Conservation (phyloP, 1,140 invertebrate genomes). For the Acyrthosiphon pisum region DNA sequence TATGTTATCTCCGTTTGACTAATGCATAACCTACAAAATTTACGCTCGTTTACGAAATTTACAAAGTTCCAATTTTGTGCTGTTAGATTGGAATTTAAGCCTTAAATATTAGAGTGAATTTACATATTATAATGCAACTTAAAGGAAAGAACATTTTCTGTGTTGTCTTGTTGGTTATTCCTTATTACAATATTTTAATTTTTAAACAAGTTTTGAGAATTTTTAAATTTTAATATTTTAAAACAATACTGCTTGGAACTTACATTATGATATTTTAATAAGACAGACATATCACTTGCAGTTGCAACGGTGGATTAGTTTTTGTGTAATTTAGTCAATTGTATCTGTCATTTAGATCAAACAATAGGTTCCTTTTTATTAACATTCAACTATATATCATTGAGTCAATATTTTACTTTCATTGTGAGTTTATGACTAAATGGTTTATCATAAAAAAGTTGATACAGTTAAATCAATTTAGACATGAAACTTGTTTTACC, state of each 20-base stretch:
- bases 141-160: not conserved
- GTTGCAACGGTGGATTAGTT: not conserved
- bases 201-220: not conserved
- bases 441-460: not conserved
- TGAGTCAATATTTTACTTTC: not conserved
- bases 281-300: not conserved
- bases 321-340: not conserved
- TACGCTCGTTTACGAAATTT: not conserved
- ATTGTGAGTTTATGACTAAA: not conserved
- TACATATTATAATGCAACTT: not conserved
- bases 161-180: not conserved
- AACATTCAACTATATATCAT: not conserved
- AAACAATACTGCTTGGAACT: not conserved
- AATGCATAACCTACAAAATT: not conserved
- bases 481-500: not conserved
- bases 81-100: not conserved
- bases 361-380: not conserved
- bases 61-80: not conserved
- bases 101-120: not conserved
- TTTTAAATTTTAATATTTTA: not conserved
- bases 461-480: not conserved
- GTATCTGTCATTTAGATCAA: not conserved
- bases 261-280: not conserved
- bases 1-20: not conserved
- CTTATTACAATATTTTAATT: not conserved